These are phyloP conservation scores for Eciton burchellii DNA, from an alignment of 1,140 invertebrate genomes.

Conservation along the genomic window DNA sequence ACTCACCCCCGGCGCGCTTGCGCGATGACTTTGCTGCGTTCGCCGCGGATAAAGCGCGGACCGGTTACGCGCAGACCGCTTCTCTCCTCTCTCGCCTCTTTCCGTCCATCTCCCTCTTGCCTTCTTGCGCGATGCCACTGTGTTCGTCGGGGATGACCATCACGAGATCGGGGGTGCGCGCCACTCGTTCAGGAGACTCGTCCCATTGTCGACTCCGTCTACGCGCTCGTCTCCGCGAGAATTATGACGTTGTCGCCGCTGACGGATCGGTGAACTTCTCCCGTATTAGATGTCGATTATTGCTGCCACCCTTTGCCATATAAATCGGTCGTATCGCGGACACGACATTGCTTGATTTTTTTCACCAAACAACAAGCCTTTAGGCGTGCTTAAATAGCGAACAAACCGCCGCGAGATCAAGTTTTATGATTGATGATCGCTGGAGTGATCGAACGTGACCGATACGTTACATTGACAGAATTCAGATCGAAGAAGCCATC, in stretches of 20 bases:
- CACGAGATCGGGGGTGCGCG: constrained; percentile 39
- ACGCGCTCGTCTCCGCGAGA: constrained; percentile 10
- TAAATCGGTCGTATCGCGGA: background rate
- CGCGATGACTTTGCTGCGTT: constrained; percentile 59
- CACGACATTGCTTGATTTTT: background rate
- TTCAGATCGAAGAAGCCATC: no score
- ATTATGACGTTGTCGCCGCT: constrained; percentile 51
- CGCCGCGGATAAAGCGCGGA: constrained; percentile 55
- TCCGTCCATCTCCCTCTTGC: background rate
- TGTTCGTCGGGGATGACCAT: constrained; percentile 35
- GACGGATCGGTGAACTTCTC: constrained; percentile 47
- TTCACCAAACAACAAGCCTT: background rate
- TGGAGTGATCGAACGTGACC: no score
- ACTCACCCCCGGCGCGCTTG: constrained; percentile 53
- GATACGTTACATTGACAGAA: no score
- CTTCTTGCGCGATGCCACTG: background rate
- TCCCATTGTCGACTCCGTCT: constrained; percentile 33
- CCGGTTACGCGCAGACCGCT: constrained; percentile 65
- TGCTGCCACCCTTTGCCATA: background rate
- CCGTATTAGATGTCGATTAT: constrained; percentile 39
- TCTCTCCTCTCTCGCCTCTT: constrained; percentile 13
- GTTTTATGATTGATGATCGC: no score
- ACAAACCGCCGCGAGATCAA: no score
- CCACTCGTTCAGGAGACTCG: background rate
- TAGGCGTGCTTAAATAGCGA: no score